Base-by-base conservation (phyloP, 2,888 invertebrate species). In the Idaea biselata region DNA sequence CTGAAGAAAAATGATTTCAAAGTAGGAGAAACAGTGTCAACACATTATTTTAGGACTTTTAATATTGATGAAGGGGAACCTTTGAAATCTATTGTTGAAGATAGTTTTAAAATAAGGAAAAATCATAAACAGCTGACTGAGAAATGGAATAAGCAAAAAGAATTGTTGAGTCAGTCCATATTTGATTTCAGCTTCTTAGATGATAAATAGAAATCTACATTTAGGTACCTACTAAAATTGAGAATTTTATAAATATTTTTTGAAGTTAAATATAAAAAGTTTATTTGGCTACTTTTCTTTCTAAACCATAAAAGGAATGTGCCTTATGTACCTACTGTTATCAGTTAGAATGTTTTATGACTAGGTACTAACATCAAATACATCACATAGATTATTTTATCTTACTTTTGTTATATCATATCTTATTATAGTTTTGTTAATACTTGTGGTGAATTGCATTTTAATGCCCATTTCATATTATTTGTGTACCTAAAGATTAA, bases 161-260 rank as follows among this genome's bases (percentile, higher is more conserved):
- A 83, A 62, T 66, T 86, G n/a, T 68, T 90, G 33, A 79, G 82
- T 16, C 82, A 86, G 64, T 72, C 80, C 17, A 68, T 68, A 18
- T 83, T 84, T 72, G 91, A 92, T 76, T 92, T 89, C 71, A 88
- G 87, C 74, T 91, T 89, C 74, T 77, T 91, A 63, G 77, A 86
- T 71, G 84, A 84, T 55, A 70, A 73, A 55, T 73, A 73, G 60
- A 58, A 63, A 58, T 60, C 62, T 60, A 57, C 31, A 61, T n/a
- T n/a, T n/a, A n/a, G n/a, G n/a, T n/a, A n/a, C n/a, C n/a, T 14
- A 25, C 25, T 25, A n/a, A n/a, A 25, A 61, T 44, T 44, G 44
- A 44, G 44, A 44, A 44, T 14, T 44, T 44, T 11, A 8, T 44
- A 44, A 25, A 25, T 25, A 25, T 25, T 11, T 44, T 44, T 44